phyloP scores from a whole-genome alignment of 2,888 invertebrate genomes.

The Sphaerophoria rueppellii region DNA sequence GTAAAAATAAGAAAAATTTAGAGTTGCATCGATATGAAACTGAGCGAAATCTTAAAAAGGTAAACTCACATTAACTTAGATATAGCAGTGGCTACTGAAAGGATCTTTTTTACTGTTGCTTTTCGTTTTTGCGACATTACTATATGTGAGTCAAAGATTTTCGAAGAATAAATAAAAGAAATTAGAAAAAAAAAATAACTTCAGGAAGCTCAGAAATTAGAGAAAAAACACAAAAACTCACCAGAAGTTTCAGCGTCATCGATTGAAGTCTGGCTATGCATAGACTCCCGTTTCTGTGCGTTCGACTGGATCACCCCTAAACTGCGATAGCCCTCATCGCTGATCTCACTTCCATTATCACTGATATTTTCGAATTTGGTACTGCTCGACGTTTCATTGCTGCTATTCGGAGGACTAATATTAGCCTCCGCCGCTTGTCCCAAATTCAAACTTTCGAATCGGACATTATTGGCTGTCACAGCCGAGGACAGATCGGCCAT shows the following conservation, averaged over 20 bases:
- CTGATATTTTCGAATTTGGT: conserved; percentile 85
- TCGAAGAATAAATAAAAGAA: neutral
- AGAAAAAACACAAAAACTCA: conserved; percentile 79
- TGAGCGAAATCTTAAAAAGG: too few relatives aligned
- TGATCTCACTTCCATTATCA: conserved; percentile 92
- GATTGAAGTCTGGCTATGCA: conserved; percentile 88
- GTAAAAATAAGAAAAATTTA: too few relatives aligned
- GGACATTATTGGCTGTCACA: conserved; percentile 71
- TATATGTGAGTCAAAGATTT: too few relatives aligned
- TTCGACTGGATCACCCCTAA: conserved; percentile 86
- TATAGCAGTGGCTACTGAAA: too few relatives aligned
- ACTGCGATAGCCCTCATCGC: conserved; percentile 93
- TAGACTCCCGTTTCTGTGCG: conserved; percentile 85
- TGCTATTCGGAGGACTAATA: conserved; percentile 60
- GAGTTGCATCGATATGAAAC: too few relatives aligned
- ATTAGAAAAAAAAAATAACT: neutral
- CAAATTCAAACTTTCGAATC: conserved; percentile 75
- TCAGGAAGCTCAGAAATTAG: neutral
- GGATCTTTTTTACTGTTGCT: too few relatives aligned
- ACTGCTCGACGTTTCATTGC: conserved; percentile 71
- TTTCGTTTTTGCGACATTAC: too few relatives aligned
- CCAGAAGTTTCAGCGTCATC: conserved; percentile 89
- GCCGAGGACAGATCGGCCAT: conserved; percentile 37
- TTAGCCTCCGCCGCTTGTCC: conserved; percentile 55
- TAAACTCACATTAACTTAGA: too few relatives aligned